These are phyloP conservation scores for Montipora cactus DNA, from an alignment of 64 coral and sea anemone species.

Conservation along the genomic window DNA sequence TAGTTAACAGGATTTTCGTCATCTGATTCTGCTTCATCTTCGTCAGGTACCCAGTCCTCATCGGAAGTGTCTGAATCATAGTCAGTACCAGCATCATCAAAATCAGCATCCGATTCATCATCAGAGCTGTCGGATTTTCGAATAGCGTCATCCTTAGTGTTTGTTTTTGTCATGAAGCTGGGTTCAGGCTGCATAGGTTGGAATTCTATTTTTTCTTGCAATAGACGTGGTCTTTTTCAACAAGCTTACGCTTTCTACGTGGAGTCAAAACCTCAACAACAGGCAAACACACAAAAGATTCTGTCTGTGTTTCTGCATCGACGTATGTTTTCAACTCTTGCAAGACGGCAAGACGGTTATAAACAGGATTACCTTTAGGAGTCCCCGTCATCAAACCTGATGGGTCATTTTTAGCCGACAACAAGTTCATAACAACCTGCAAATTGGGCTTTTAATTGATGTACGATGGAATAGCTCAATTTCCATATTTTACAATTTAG, in stretches of 20 bases:
- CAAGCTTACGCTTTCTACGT: not conserved
- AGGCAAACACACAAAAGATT: not conserved
- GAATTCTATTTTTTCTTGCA: slow-evolving; percentile 1
- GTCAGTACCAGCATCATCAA: not conserved
- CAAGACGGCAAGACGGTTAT: not conserved
- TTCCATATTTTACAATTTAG: not conserved
- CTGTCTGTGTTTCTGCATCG: slow-evolving; percentile 1
- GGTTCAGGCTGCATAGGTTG: not conserved
- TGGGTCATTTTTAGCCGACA: not conserved
- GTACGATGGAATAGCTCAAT: not conserved
- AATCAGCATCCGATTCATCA: not conserved
- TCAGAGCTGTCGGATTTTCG: not conserved
- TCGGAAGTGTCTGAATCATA: slow-evolving; percentile 8
- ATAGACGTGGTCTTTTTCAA: slow-evolving; percentile 1
- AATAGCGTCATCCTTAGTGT: not conserved
- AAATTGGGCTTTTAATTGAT: not conserved
- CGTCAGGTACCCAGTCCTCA: slow-evolving; percentile 52
- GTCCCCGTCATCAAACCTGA: not conserved
- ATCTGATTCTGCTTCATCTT: slow-evolving; percentile 26
- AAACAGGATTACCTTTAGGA: not conserved
- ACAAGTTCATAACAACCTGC: slow-evolving; percentile 7
- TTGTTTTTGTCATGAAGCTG: not conserved
- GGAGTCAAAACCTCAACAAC: not conserved
- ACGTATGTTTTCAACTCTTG: not conserved
- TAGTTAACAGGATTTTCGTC: slow-evolving; percentile 35